phyloP scores from a whole-genome alignment of 2,888 invertebrate species.

The Melinaea menophilus region DNA sequence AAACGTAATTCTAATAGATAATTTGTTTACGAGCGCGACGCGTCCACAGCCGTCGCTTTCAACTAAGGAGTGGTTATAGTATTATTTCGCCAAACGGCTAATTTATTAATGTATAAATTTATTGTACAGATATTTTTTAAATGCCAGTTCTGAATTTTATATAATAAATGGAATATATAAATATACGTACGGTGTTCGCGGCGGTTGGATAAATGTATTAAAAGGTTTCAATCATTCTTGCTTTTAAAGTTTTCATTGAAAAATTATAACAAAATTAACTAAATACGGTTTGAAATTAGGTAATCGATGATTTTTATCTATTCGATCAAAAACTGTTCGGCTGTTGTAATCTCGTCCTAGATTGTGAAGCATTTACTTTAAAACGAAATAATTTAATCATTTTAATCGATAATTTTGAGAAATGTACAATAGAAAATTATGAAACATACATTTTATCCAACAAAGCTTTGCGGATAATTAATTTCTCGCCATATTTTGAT shows the following conservation, averaged over 20 bases:
- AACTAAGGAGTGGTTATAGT: background rate
- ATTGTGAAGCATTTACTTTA: too few species aligned
- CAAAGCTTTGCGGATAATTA: background rate
- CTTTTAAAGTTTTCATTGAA: too few species aligned
- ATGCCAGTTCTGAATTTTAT: constrained; percentile 31
- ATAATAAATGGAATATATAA: background rate
- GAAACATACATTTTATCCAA: background rate
- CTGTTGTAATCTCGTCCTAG: too few species aligned
- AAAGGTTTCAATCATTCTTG: too few species aligned
- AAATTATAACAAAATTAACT: too few species aligned
- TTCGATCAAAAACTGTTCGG: too few species aligned
- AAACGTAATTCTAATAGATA: constrained; percentile 57
- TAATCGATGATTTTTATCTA: too few species aligned
- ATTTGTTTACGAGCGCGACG: background rate
- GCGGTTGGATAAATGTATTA: too few species aligned
- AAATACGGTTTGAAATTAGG: too few species aligned
- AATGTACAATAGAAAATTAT: background rate
- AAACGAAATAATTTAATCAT: too few species aligned
- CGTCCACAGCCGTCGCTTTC: background rate
- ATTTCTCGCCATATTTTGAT: too few species aligned
- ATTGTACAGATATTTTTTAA: constrained; percentile 31
- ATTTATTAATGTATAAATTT: constrained; percentile 6
- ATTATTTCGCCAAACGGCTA: constrained; percentile 1
- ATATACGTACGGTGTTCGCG: constrained; percentile 16
- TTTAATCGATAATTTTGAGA: background rate